Evolutionary conservation across 2,797 vertebrate species (phyloP).

Genomic region (Myotis pilosus): DNA sequence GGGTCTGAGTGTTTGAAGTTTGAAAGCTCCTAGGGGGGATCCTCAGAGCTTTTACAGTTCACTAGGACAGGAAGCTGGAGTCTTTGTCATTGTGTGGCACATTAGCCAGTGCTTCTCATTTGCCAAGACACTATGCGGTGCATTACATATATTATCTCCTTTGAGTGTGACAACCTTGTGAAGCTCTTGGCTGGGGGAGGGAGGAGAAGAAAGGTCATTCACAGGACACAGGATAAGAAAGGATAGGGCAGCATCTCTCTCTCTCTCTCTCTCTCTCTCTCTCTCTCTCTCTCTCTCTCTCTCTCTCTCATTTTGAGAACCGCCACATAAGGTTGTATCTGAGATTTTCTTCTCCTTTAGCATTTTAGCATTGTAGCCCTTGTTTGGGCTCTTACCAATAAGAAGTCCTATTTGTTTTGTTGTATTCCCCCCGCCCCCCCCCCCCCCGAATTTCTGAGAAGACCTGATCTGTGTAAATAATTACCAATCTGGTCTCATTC

Average conservation of each 20-base stretch:
- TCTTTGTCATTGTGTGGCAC: not conserved
- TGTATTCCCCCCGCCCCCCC: not conserved
- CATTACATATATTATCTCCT: not conserved
- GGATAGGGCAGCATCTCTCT: not conserved
- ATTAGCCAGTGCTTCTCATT: not conserved
- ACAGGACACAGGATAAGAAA: not conserved
- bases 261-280: not conserved
- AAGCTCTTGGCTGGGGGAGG: not conserved
- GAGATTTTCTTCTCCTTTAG: not conserved
- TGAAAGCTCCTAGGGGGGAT: not conserved
- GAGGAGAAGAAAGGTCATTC: not conserved
- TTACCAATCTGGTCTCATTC: not conserved
- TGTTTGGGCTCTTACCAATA: not conserved
- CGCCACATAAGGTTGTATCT: not conserved
- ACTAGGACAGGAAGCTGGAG: not conserved
- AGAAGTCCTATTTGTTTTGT: not conserved
- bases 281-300: not conserved
- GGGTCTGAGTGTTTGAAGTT: not conserved
- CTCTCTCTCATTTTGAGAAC: not conserved
- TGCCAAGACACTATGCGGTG: fast-evolving
- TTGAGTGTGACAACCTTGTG: not conserved
- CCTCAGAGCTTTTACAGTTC: not conserved
- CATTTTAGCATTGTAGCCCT: not conserved
- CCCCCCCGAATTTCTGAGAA: not conserved
- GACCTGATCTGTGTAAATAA: not conserved